Evolutionary conservation across 2,797 vertebrate genomes (phyloP).

Genomic region (Tokudaia tokunoshimensis): DNA sequence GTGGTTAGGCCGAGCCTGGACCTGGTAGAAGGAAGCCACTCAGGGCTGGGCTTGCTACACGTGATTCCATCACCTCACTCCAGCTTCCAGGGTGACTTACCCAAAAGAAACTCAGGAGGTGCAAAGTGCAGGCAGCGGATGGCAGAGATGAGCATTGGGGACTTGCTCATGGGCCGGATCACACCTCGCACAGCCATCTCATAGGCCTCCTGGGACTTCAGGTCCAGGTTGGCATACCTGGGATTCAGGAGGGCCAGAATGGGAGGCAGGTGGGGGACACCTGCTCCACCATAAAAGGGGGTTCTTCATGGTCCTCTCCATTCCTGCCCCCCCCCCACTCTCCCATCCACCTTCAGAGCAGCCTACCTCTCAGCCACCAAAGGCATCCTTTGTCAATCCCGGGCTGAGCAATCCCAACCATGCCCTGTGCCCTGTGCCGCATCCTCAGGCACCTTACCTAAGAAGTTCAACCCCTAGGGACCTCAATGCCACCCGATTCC

Average conservation of each 20-base stretch:
- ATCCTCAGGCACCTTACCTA: background rate
- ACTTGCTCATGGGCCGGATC: conserved; percentile 93
- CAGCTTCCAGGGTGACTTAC: conserved; percentile 85
- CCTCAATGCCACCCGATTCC: too few relatives aligned
- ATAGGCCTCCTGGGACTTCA: conserved; percentile 95
- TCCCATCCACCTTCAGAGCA: background rate
- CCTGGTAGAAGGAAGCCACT: background rate
- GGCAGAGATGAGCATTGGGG: conserved; percentile 92
- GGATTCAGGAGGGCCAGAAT: background rate
- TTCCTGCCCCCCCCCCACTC: background rate
- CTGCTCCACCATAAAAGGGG: background rate
- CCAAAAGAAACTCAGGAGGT: conserved; percentile 94
- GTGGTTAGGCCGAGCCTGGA: background rate
- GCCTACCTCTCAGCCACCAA: background rate
- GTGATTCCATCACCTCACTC: background rate
- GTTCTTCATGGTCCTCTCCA: rapidly evolving
- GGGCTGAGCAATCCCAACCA: background rate
- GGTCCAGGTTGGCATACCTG: conserved; percentile 94
- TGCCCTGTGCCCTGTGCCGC: too few relatives aligned
- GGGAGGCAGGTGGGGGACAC: background rate
- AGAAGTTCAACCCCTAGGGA: background rate
- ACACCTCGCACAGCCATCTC: conserved; percentile 93
- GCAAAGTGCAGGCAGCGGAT: conserved; percentile 92
- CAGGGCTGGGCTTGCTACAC: background rate
- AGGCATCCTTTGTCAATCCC: background rate